Percentiles rank a stretch among this genome's conserved stretches.
These are phyloP conservation scores for Stenichneumon culpator DNA, from an alignment of 2,888 invertebrate species.

Conservation along the genomic window DNA sequence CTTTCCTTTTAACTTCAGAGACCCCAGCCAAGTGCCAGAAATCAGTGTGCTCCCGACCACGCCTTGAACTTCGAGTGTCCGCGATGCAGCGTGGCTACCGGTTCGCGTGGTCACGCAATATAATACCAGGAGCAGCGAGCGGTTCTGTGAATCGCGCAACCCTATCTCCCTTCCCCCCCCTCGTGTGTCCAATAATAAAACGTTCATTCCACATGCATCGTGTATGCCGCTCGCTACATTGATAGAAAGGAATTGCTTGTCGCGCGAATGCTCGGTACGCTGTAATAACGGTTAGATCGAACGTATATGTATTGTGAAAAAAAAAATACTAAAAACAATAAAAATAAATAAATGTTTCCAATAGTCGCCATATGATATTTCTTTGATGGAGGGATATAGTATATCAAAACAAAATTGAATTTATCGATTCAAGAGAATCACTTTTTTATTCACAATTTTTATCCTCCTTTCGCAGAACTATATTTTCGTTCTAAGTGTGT, in stretches of 20 bases:
- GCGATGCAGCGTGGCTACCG: conserved; percentile 2
- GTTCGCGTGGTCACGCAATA: not conserved
- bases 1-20: not conserved
- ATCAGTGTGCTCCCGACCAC: conserved; percentile 50
- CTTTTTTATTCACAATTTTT: too few species aligned
- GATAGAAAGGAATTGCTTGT: not conserved
- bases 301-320: not conserved
- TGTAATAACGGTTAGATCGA: not conserved
- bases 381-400: too few species aligned
- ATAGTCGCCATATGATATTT: too few species aligned
- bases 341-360: too few species aligned
- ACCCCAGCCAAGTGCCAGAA: not conserved
- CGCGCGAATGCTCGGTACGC: not conserved
- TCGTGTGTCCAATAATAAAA: not conserved
- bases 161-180: not conserved
- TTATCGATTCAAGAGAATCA: too few species aligned
- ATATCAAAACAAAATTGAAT: too few species aligned
- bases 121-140: conserved; percentile 16
- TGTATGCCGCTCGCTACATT: conserved; percentile 6
- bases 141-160: conserved; percentile 8
- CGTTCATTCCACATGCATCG: not conserved
- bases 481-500: too few species aligned
- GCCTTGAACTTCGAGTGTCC: conserved; percentile 55
- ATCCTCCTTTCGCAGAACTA: too few species aligned
- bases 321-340: not conserved